Base-by-base conservation (phyloP, 2,888 invertebrate genomes). In the Leptodirus hochenwartii region DNA sequence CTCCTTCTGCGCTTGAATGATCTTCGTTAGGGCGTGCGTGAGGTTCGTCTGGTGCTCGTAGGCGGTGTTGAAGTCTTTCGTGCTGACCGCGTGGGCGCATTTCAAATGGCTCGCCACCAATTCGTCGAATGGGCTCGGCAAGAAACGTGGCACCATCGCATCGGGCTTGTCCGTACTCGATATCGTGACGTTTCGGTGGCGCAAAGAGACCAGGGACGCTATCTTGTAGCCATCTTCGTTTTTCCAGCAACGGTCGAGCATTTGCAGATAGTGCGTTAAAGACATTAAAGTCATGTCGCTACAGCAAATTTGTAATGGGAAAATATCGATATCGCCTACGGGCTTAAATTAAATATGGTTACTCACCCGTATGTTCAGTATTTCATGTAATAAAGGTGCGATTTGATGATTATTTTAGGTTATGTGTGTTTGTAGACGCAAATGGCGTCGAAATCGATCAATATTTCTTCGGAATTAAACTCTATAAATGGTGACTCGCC, bases 1-100 rank as follows among this genome's bases (percentile, higher is more conserved):
- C 41, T 95, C 95, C 42, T 85, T 88, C 41, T 84, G 76, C 17
- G 69, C 59, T 52, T 90, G 87, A 27, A 96, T 60, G 30, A 88
- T 64, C 50, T 81, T 82, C 0, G 77, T 76, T 25, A 90, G 72
- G 1, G 69, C 62, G 40, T 81, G 78, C 1, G 82, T 77, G 41
- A 82, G 68, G 4, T 65, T 57, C 41, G 76, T 74, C 49, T 93
- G 91, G 38, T 74, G 64, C 37, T 68, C 68, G 47, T 81, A 88
- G 0, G 88, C 85, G 30, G 67, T 67, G 46, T 66, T 50, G 37
- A 62, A 73, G 37, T 69, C 62, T 22, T 49, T 52, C 20, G 48
- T 44, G 31, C 48, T 49, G 4, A 69, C 44, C 10, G 59, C 54
- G 49, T 61, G 66, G 0, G 72, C 53, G 40, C 75, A 70, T 43